Conservation (phyloP, 2,113 vertebrate species). For the Rostratula benghalensis region DNA sequence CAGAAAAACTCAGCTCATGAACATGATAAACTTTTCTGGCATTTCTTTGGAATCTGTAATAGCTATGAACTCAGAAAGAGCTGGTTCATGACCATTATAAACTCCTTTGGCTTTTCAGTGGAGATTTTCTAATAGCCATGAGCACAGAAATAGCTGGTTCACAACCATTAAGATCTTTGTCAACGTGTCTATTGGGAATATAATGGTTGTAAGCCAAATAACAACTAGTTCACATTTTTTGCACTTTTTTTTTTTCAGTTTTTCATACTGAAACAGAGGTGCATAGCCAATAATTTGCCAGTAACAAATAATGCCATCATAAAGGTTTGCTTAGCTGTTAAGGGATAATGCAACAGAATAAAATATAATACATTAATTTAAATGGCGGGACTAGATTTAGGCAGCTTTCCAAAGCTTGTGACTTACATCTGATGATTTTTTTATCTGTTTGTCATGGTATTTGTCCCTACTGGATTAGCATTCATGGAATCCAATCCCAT, state of each 20-base stretch:
- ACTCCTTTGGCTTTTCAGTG: slow-evolving; percentile 37
- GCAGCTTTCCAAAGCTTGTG: not conserved
- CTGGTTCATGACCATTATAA: slow-evolving; percentile 42
- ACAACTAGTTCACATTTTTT: not conserved
- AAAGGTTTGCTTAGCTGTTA: not conserved
- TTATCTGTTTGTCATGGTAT: not conserved
- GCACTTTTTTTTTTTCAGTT: not conserved
- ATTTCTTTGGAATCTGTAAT: slow-evolving; percentile 30
- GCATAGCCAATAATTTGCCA: not conserved
- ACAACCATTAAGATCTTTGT: slow-evolving; percentile 33
- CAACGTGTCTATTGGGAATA: slow-evolving; percentile 22
- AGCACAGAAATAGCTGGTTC: slow-evolving; percentile 54
- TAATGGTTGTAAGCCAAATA: not conserved
- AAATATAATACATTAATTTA: not conserved
- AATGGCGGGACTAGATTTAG: not conserved
- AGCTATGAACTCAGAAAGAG: slow-evolving; percentile 43
- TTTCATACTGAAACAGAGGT: not conserved
- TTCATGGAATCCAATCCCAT: not conserved
- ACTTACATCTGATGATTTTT: not conserved
- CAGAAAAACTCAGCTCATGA: slow-evolving; percentile 10
- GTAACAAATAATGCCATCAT: not conserved
- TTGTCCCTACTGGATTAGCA: not conserved
- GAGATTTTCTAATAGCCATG: slow-evolving; percentile 28
- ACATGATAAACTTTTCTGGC: slow-evolving; percentile 16
- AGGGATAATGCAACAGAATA: not conserved